Conservation (phyloP, 2,113 vertebrate species). For the Neodontobutis hainanensis region DNA sequence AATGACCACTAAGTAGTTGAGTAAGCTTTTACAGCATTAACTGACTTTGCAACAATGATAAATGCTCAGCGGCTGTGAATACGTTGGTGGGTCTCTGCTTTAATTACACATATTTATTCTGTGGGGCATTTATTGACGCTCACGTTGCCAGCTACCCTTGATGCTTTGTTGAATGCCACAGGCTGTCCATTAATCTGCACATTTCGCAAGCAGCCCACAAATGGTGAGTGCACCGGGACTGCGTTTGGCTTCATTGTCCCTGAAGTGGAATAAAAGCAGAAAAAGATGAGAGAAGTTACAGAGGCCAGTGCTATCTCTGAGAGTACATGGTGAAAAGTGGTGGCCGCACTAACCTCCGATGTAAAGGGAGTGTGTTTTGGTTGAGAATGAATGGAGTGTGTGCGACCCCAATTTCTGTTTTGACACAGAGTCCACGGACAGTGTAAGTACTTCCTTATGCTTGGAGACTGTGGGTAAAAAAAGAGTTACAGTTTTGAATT, state of each 20-base stretch:
- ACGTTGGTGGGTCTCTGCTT: neutral
- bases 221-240: constrained; percentile 73
- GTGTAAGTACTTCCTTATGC: constrained; percentile 65
- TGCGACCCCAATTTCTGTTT: constrained; percentile 53
- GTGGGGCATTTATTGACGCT: constrained; percentile 77
- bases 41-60: neutral
- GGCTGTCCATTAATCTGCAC: constrained; percentile 75
- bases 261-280: constrained; percentile 19
- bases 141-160: constrained; percentile 74
- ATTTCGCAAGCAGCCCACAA: constrained; percentile 81
- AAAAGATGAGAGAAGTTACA: neutral
- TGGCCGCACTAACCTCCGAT: constrained; percentile 77
- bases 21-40: neutral
- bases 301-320: neutral
- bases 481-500: neutral
- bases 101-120: constrained; percentile 45
- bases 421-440: constrained; percentile 73
- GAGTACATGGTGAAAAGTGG: neutral
- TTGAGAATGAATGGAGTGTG: constrained; percentile 31
- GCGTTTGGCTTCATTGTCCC: constrained; percentile 3
- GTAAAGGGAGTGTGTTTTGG: constrained; percentile 64
- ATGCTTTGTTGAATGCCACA: constrained; percentile 64
- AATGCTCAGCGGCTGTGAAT: neutral
- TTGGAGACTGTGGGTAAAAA: constrained; percentile 74
- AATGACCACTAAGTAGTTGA: neutral